phyloP scores from a whole-genome alignment of 53 echinoderm and acorn worm species.

The Apostichopus leukothele region DNA sequence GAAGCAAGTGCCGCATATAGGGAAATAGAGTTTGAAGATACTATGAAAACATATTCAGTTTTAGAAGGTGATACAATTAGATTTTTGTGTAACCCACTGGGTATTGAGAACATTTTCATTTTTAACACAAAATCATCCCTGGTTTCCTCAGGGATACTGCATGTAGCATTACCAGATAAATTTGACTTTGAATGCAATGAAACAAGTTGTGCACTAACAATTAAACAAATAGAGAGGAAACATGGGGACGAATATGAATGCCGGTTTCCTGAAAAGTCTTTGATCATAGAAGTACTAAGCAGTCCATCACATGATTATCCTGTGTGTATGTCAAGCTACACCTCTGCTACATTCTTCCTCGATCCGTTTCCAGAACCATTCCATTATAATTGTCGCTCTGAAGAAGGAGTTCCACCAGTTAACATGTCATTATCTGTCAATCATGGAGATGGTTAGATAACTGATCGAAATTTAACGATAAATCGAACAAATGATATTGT shows the following conservation, averaged over 20 bases:
- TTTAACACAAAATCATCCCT: neutral
- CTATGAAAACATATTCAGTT: too few relatives aligned
- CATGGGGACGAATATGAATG: neutral
- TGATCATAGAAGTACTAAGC: neutral
- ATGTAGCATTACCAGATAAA: neutral
- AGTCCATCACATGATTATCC: neutral
- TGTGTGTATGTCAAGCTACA: neutral
- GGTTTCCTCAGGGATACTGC: neutral
- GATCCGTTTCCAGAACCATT: neutral
- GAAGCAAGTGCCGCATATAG: too few relatives aligned
- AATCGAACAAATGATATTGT: neutral
- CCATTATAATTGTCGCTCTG: too few relatives aligned
- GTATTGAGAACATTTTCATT: neutral
- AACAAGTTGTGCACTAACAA: neutral
- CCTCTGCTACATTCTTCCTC: neutral
- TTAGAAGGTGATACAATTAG: too few relatives aligned
- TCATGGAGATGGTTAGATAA: neutral
- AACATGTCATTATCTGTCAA: too few relatives aligned
- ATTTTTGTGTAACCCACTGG: too few relatives aligned
- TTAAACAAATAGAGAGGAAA: neutral
- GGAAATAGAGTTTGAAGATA: too few relatives aligned
- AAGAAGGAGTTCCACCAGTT: neutral
- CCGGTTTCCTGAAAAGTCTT: too few relatives aligned
- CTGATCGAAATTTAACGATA: neutral
- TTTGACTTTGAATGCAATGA: constrained; percentile 1